Conservation (phyloP, 2,113 vertebrate species). For the Eulemur macaco region DNA sequence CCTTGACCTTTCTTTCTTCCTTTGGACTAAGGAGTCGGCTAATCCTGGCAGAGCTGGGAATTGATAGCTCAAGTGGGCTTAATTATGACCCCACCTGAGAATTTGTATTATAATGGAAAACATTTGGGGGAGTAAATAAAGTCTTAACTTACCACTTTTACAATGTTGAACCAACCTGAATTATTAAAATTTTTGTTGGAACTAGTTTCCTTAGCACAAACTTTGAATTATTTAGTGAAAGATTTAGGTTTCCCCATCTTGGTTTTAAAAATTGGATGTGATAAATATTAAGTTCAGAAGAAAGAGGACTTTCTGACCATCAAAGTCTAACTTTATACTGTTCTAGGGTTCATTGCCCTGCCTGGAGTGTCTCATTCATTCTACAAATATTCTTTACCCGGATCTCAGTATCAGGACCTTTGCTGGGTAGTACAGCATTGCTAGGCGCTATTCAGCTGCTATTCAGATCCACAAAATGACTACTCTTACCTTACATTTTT, state of each 20-base stretch:
- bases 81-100: background rate
- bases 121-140: slow-evolving; percentile 10
- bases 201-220: slow-evolving; percentile 1
- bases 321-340: background rate
- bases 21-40: background rate
- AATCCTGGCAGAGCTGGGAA: background rate
- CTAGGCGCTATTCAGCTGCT: background rate
- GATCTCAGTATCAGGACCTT: background rate
- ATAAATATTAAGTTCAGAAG: background rate
- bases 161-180: background rate
- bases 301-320: background rate
- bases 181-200: background rate
- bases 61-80: background rate
- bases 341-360: background rate
- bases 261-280: background rate
- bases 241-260: slow-evolving; percentile 12
- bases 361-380: background rate
- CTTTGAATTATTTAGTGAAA: slow-evolving; percentile 13
- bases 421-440: background rate
- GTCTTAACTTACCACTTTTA: background rate
- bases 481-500: background rate
- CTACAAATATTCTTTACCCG: background rate
- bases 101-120: slow-evolving; percentile 6
- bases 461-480: background rate
- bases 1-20: background rate